A percentile compares a stretch with the other conserved stretches of the same genome.
Conservation (phyloP, 2,113 vertebrate genomes). For the Pedetes capensis region DNA sequence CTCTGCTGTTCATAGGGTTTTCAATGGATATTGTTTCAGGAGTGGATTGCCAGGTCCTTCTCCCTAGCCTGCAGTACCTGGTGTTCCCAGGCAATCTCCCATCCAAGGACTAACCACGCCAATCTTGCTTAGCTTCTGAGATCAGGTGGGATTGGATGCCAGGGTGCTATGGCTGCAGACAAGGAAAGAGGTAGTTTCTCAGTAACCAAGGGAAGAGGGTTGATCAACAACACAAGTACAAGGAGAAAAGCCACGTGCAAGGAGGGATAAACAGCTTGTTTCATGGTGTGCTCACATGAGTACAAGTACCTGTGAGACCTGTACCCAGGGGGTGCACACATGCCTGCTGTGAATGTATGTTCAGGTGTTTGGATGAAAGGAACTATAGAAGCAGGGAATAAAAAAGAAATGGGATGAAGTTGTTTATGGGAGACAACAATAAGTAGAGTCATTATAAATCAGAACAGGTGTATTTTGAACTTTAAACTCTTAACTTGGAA, state of each 20-base stretch:
- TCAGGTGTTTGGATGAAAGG: not conserved
- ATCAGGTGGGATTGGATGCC: too few species aligned
- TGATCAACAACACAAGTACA: not conserved
- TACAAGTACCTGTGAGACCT: fast-evolving
- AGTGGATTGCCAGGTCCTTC: too few species aligned
- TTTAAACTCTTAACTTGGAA: not conserved
- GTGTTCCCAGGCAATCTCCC: too few species aligned
- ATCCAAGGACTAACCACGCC: too few species aligned
- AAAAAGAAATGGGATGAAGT: not conserved
- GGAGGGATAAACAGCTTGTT: not conserved
- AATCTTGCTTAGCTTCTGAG: too few species aligned
- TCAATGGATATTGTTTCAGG: too few species aligned
- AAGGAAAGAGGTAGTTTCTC: not conserved
- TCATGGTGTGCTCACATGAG: too few species aligned
- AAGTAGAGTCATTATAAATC: not conserved
- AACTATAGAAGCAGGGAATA: not conserved
- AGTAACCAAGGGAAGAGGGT: not conserved
- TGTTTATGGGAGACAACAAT: not conserved
- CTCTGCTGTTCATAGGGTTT: too few species aligned
- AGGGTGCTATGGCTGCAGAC: too few species aligned
- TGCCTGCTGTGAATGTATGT: fast-evolving
- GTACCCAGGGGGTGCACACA: not conserved
- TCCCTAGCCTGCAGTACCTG: too few species aligned
- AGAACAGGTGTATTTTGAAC: not conserved
- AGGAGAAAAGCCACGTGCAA: not conserved